phyloP scores from a whole-genome alignment of 2,888 invertebrate species.

The Lamproptera curius region DNA sequence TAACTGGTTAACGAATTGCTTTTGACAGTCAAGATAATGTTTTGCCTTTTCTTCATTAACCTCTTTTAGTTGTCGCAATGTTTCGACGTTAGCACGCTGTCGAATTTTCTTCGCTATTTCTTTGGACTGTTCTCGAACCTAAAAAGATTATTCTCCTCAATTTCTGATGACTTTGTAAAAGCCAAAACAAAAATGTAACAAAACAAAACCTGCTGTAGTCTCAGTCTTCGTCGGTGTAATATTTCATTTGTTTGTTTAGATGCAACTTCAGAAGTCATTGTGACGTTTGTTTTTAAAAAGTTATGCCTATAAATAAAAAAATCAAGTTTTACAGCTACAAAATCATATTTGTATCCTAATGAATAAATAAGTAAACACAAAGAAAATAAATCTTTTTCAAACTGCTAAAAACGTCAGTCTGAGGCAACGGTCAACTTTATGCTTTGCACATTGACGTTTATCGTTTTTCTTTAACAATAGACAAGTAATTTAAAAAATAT shows the following conservation, averaged over 20 bases:
- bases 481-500: no score
- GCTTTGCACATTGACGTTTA: conserved; percentile 7
- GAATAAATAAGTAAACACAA: conserved; percentile 7
- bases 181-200: conserved; percentile 1
- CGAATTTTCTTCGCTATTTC: conserved; percentile 69
- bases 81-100: conserved; percentile 63
- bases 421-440: conserved; percentile 8
- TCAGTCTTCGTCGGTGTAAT: conserved; percentile 61
- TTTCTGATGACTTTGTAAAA: conserved; percentile 15
- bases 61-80: conserved; percentile 48
- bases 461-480: no score
- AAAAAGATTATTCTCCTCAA: conserved; percentile 42
- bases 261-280: conserved; percentile 63
- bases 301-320: conserved; percentile 10
- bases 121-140: conserved; percentile 75
- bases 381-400: conserved; percentile 21
- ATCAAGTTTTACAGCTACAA: not conserved
- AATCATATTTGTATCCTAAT: conserved; percentile 10
- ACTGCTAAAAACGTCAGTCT: conserved; percentile 12
- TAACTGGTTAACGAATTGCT: conserved; percentile 56
- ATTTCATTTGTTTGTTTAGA: conserved; percentile 69
- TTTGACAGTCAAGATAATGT: conserved; percentile 57
- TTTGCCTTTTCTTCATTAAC: conserved; percentile 54
- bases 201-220: conserved; percentile 65
- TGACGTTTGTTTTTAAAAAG: conserved; percentile 35